phyloP scores from a whole-genome alignment of 2,113 vertebrate species.

The Lophius piscatorius region DNA sequence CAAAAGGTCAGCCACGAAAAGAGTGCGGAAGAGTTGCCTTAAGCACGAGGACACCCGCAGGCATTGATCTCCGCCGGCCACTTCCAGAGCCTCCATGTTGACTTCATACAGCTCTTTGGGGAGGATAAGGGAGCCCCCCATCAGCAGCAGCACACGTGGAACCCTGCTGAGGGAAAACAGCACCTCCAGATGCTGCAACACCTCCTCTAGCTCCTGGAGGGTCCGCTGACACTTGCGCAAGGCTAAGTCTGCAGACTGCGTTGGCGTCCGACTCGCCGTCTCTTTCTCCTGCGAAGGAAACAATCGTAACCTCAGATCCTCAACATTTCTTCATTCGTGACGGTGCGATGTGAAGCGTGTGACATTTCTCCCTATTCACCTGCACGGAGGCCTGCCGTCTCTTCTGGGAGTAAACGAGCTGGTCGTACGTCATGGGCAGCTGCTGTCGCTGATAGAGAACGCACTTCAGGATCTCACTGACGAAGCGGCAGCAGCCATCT shows the following conservation, averaged over 20 bases:
- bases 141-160: conserved; percentile 90
- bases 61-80: conserved; percentile 76
- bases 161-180: conserved; percentile 89
- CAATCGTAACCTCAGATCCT: not conserved
- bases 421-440: conserved; percentile 93
- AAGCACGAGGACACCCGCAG: conserved; percentile 84
- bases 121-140: conserved; percentile 86
- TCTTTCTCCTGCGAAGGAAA: conserved; percentile 76
- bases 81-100: conserved; percentile 85
- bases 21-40: conserved; percentile 88
- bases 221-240: conserved; percentile 85
- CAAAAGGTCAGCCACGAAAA: conserved; percentile 92
- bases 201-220: conserved; percentile 85
- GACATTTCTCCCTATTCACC: conserved; percentile 37
- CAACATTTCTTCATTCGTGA: not conserved
- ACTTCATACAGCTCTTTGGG: conserved; percentile 95
- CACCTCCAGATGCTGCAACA: conserved; percentile 86
- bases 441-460: conserved; percentile 94
- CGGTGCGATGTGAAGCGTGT: not conserved
- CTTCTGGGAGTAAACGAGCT: conserved; percentile 86
- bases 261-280: conserved; percentile 64
- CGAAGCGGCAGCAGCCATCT: conserved; percentile 88
- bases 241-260: conserved; percentile 54
- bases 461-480: conserved; percentile 92
- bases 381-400: conserved; percentile 65